Base-by-base conservation (phyloP, 2,888 invertebrate species). In the Aethes cnicana region DNA sequence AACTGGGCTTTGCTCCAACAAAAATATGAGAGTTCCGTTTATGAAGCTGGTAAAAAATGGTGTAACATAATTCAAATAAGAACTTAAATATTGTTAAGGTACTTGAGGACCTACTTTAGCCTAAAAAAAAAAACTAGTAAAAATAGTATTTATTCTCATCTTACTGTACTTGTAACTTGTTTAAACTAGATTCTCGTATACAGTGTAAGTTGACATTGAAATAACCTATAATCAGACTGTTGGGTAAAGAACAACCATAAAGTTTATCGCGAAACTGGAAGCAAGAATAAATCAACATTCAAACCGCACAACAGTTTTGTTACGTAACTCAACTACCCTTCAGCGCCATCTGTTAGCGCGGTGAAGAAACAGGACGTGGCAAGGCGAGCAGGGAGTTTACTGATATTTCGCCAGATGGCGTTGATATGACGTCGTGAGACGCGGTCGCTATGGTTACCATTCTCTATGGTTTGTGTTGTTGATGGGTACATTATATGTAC, bases 291-390 rank as follows among this genome's bases (percentile, higher is more conserved):
- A n/a, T n/a, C n/a, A n/a, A n/a, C n/a, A 32, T 23, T 43, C 11
- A 1, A 39, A n/a, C 21, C 7, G 18, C 18, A 23, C 43, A 50
- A 39, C 39, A 9, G 39, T 16, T 39, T 25, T 16, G 50, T 50
- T 50, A 43, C 36, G 30, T 44, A 36, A 36, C 11, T 21, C 23
- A 11, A n/a, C n/a, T n/a, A n/a, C n/a, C 18, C n/a, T n/a, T n/a
- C 5, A 23, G 41, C 54, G 54, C 46, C 54, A 54, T 46, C 54
- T 54, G 20, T 26, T 4, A 4, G 2, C 18, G 2, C 1, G 1
- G 8, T 11, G 7, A n/a, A 25, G 39, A 44, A 50, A 35, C 41
- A 46, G 9, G 2, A 46, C n/a, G 35, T 30, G 37, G 12, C 6
- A 8, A 26, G n/a, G n/a, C 20, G 9, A 18, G 9, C 5, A 4